Conservation (phyloP, 2,113 vertebrate species). For the Nycticorax nycticorax region DNA sequence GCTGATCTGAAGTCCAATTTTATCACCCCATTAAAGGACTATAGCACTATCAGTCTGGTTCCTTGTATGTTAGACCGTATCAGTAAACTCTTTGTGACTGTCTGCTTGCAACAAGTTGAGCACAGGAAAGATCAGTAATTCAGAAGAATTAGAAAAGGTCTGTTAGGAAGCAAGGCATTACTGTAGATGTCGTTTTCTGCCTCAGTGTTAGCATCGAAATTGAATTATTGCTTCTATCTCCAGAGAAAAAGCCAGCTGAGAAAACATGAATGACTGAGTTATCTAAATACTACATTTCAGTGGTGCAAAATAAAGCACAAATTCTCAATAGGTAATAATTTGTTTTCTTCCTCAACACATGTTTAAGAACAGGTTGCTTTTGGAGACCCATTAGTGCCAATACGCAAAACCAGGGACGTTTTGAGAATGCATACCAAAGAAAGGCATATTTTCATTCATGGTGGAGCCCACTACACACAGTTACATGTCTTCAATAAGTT, state of each 20-base stretch:
- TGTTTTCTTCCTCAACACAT: neutral
- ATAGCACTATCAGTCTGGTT: conserved; percentile 44
- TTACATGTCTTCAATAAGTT: neutral
- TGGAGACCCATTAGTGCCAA: neutral
- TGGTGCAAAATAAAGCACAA: neutral
- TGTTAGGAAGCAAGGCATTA: conserved; percentile 49
- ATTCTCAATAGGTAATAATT: neutral
- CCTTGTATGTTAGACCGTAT: conserved; percentile 10
- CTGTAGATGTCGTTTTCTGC: neutral
- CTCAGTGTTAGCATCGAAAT: neutral
- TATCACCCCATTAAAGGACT: conserved; percentile 46
- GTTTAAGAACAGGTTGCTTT: neutral
- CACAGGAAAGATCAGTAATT: conserved; percentile 43
- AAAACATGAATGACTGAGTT: conserved; percentile 15
- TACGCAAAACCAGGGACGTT: neutral
- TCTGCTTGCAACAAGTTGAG: conserved; percentile 30
- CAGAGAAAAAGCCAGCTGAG: conserved; percentile 33
- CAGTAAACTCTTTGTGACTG: conserved; percentile 29
- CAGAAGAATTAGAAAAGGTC: conserved; percentile 49
- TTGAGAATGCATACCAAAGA: neutral
- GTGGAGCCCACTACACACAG: neutral
- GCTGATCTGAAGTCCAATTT: conserved; percentile 50
- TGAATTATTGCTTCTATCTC: neutral
- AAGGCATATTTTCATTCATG: neutral
- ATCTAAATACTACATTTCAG: neutral